Percentiles rank a stretch among this genome's conserved stretches.
phyloP scores from a whole-genome alignment of 1,140 invertebrate species.

The Drosophila pectinifera region DNA sequence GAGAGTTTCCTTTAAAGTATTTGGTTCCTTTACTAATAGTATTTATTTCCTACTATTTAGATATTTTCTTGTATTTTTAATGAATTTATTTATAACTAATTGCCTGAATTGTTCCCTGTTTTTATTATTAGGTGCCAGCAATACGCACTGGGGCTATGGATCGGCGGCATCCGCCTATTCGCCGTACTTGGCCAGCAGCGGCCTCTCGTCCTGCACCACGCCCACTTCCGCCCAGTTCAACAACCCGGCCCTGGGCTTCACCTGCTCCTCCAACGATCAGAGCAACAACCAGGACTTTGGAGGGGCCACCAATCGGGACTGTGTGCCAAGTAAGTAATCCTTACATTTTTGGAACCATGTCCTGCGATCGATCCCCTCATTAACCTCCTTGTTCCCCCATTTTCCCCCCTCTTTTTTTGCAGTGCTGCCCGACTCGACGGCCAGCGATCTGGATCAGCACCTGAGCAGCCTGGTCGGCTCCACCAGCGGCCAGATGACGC shows the following conservation, averaged over 20 bases:
- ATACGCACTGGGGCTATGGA: constrained; percentile 93
- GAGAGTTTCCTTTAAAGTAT: too few relatives aligned
- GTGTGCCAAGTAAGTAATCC: constrained; percentile 85
- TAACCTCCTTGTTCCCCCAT: too few relatives aligned
- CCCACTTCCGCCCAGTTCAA: constrained; percentile 89
- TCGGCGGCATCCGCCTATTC: constrained; percentile 93
- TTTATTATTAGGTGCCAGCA: constrained; percentile 89
- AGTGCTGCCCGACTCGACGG: constrained; percentile 91
- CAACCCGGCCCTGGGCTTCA: constrained; percentile 88
- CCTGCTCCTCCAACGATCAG: constrained; percentile 89
- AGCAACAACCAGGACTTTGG: constrained; percentile 89
- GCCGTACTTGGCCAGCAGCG: constrained; percentile 89
- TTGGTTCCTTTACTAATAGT: too few relatives aligned
- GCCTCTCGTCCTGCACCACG: constrained; percentile 88
- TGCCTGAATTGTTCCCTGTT: constrained; percentile 90
- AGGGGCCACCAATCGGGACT: constrained; percentile 85
- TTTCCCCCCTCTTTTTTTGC: constrained; percentile 19
- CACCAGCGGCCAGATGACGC: constrained; percentile 85
- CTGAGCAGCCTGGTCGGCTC: constrained; percentile 89
- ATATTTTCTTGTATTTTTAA: neutral
- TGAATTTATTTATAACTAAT: constrained; percentile 14
- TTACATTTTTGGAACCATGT: too few relatives aligned
- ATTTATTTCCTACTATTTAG: neutral
- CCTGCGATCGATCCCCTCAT: too few relatives aligned
- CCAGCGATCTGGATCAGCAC: constrained; percentile 91